Evolutionary conservation across 2,113 vertebrate genomes (phyloP), one percentile per base, ranked within the genome.

Genomic region (Periophthalmus modestus): DNA sequence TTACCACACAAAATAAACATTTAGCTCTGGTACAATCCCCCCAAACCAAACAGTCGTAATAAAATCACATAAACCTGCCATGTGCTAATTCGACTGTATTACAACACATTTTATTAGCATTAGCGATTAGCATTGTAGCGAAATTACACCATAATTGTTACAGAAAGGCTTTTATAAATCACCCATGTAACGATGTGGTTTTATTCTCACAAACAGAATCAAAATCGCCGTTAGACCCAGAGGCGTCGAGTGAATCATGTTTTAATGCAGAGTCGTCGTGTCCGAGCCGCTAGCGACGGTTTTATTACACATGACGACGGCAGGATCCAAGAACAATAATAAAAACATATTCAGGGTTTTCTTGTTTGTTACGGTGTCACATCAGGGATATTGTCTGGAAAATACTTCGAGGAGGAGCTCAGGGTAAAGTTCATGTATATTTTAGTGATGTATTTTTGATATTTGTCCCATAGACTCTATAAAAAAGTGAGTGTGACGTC

Each of bases 231-330:
- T 65, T 39, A n/a, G 62, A 39, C 34, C 62, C 19, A 7, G 18
- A 65, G 34, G 62, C 34, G 18, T 65, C 34, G 43, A 43, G 62
- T 65, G 18, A 65, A 39, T 43, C 62, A 43, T 39, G 16, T n/a
- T n/a, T 10, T 39, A 65, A 43, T 13, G 18, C 19, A 39, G 18
- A 34, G 11, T 28, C 62, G n/a, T 39, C 13, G 62, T 65, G 34
- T 65, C 11, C 12, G 10, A 43, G 33, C 59, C 24, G 34, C 28
- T 19, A 43, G 62, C 62, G 43, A 65, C 43, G 43, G 62, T 65
- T 63, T 63, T 36, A 63, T 63, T 18, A n/a, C n/a, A n/a, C 39
- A 65, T 65, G 61, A 65, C 6, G 39, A n/a, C 61, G n/a, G 36
- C 62, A 65, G 34, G 18, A 43, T 65, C 34, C 33, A 65, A n/a